phyloP scores from a whole-genome alignment of 2,797 vertebrate species.

The Naso thynnoides region DNA sequence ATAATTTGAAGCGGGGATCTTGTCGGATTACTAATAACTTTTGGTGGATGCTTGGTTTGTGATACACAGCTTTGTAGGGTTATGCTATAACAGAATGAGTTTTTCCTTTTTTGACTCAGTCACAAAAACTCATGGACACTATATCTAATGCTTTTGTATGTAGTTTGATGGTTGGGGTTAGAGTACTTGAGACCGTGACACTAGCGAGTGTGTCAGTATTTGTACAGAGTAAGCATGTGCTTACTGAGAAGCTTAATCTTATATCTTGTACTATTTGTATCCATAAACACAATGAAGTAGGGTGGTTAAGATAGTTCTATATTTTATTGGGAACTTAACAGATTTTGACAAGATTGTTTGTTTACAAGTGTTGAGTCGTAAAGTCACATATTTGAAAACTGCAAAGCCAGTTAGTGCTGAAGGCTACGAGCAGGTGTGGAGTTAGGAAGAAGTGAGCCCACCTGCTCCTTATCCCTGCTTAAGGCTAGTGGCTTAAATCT shows the following conservation, averaged over 20 bases:
- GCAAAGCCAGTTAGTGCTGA: neutral
- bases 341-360: neutral
- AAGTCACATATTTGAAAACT: neutral
- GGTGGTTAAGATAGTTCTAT: neutral
- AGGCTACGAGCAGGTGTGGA: no score
- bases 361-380: neutral
- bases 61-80: neutral
- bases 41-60: neutral
- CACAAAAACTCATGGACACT: constrained; percentile 2
- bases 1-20: neutral
- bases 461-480: neutral
- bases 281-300: neutral
- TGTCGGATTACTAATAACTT: neutral
- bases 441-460: neutral
- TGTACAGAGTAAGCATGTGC: neutral
- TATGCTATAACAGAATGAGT: neutral
- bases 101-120: neutral
- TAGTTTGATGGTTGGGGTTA: neutral
- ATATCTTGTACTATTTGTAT: neutral
- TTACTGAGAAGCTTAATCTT: neutral
- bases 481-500: neutral
- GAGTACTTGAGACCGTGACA: neutral
- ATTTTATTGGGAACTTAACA: neutral
- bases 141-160: neutral
- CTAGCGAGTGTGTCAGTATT: neutral